Evolutionary conservation across 2,113 vertebrate genomes (phyloP), one percentile per base, ranked within the genome.

Genomic region (Climacteris rufus): DNA sequence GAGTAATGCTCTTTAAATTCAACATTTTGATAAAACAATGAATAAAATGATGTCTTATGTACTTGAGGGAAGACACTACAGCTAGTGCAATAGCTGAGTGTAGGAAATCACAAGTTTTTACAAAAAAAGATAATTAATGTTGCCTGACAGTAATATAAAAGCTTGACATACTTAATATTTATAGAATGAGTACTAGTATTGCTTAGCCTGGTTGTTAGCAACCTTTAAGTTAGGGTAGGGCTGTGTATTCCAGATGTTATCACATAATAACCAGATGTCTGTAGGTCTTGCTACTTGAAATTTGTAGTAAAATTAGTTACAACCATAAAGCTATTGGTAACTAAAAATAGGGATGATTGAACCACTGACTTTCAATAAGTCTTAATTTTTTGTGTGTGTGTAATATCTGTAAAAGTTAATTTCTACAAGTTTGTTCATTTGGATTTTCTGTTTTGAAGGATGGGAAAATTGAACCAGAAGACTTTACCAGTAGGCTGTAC

Each of bases 401-500:
- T 13, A 27, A 4, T 45, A 13, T 9, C 12, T 77, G 20, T 44
- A 40, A 28, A 87, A 47, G 30, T 22, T 57, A 23, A 50, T 45
- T 57, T 80, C 37, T 88, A 19, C 40, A 16, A 40, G 33, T 47
- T 65, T 7, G 4, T 94, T 64, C 45, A 82, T 63, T 35, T 89
- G 33, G 40, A 40, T 45, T 65, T 94, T 91, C 80, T 96, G 23
- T 70, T 87, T 87, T 79, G 86, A 92, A 99, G 99, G 99, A 99
- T 87, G 98, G 98, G 35, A 99, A 98, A 98, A 98, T 99, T 33
- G 99, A 99, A 98, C 98, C 99, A 13, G 99, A 99, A 96, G 99
- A 99, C 89, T 99, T 99, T 91, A 99, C 99, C 93, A 99, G 99
- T 96, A 98, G 98, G 95, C 97, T 99, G 84, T 99, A 99, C 97